Percentiles rank a stretch among this genome's conserved stretches.
These are phyloP conservation scores for Euthynnus affinis DNA, from an alignment of 2,797 vertebrate species.

Conservation along the genomic window DNA sequence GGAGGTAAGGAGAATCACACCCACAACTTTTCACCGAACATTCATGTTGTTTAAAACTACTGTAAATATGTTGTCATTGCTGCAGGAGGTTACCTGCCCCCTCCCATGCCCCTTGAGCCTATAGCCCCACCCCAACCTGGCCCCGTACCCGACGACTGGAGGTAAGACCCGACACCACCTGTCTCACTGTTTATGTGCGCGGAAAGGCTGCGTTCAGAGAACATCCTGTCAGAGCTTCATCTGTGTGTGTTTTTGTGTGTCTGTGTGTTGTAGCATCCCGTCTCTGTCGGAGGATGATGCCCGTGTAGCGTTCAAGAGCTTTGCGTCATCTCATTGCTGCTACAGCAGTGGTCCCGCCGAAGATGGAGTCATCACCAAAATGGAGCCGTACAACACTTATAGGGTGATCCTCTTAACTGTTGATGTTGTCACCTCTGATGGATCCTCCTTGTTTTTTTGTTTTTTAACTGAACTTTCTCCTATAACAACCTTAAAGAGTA, in stretches of 20 bases:
- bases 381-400: conserved; percentile 80
- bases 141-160: conserved; percentile 53
- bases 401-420: conserved; percentile 63
- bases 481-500: no score
- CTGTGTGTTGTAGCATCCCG: conserved; percentile 73
- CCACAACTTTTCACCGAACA: neutral
- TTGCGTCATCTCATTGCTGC: conserved; percentile 77
- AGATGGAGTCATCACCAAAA: conserved; percentile 74
- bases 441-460: neutral
- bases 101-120: conserved; percentile 71
- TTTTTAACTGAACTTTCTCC: neutral
- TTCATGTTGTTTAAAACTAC: neutral
- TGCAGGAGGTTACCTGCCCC: conserved; percentile 76
- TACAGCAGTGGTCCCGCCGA: conserved; percentile 71
- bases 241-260: neutral
- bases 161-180: conserved; percentile 39
- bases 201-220: neutral
- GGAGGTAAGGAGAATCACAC: conserved; percentile 57
- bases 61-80: neutral
- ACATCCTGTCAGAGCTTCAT: neutral
- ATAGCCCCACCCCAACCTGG: conserved; percentile 60
- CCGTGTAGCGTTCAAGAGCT: conserved; percentile 76
- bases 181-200: neutral
- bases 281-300: conserved; percentile 79
- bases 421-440: neutral